Percentiles rank a stretch among this genome's conserved stretches.
phyloP scores from a whole-genome alignment of 1,140 invertebrate species.

The Gonatopus flavifemur region DNA sequence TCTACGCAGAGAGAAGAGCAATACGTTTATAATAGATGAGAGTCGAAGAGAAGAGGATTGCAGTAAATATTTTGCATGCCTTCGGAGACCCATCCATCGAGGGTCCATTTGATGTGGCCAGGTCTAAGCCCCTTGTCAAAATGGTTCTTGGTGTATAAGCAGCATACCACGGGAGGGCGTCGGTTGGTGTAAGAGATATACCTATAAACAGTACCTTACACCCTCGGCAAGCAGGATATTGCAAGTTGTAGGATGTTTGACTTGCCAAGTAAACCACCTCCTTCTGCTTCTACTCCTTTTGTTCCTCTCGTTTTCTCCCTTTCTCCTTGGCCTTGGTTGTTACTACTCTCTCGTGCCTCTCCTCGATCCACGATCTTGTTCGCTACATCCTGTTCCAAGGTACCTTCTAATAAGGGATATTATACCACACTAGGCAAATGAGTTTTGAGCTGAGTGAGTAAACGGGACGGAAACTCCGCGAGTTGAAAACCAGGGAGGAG shows the following conservation, averaged over 20 bases:
- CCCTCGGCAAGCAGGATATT: conserved; percentile 41
- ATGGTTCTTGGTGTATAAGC: too few species aligned
- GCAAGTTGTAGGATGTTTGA: conserved; percentile 47
- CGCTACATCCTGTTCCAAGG: conserved; percentile 24
- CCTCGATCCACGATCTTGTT: conserved; percentile 18
- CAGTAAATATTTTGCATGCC: conserved; percentile 43
- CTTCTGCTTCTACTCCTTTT: conserved; percentile 8
- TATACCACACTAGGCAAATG: conserved; percentile 29
- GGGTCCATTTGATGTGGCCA: conserved; percentile 47
- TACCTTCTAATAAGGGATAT: conserved; percentile 47
- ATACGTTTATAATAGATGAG: too few species aligned
- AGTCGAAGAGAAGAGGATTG: too few species aligned
- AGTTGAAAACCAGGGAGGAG: background rate
- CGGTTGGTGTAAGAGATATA: too few species aligned
- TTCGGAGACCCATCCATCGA: conserved; percentile 16
- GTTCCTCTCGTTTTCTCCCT: conserved; percentile 3
- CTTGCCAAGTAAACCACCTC: conserved; percentile 47
- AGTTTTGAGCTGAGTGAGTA: conserved; percentile 15
- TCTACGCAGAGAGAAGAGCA: too few species aligned
- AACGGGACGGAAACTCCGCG: conserved; percentile 6
- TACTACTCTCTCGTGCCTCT: conserved; percentile 20
- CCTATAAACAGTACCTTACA: conserved; percentile 38
- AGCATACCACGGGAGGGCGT: too few species aligned
- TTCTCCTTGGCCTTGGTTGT: conserved; percentile 12
- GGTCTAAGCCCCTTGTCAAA: conserved; percentile 9